Evolutionary conservation across 2,113 vertebrate genomes (phyloP).

Genomic region (Callospermophilus lateralis): DNA sequence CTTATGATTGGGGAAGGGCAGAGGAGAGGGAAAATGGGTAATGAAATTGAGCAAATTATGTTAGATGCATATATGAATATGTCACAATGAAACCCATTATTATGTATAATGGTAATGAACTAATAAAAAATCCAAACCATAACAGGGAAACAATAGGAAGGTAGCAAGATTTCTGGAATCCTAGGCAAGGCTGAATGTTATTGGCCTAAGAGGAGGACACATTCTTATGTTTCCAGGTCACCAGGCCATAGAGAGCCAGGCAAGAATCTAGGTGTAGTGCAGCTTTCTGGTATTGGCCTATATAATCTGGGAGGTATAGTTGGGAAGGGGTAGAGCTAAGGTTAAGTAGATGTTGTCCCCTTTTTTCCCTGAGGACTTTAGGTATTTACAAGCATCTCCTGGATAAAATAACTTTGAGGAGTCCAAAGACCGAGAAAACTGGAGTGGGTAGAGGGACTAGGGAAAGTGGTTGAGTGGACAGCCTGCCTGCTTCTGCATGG

Average conservation of each 20-base stretch:
- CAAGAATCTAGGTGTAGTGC: not conserved
- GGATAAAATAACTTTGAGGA: not conserved
- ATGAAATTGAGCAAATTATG: too few species aligned
- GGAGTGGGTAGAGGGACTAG: not conserved
- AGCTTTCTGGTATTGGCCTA: not conserved
- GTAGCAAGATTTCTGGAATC: not conserved
- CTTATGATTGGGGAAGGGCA: not conserved
- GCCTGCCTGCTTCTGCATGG: not conserved
- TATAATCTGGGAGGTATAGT: not conserved
- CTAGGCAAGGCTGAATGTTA: not conserved
- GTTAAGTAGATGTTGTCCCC: not conserved
- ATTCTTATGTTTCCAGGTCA: not conserved
- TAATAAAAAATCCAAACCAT: not conserved
- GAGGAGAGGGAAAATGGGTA: too few species aligned
- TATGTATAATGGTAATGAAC: too few species aligned
- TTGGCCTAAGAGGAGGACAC: not conserved
- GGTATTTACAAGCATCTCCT: not conserved
- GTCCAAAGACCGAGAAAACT: not conserved
- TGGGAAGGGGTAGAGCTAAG: not conserved
- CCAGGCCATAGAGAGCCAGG: not conserved
- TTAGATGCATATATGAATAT: too few species aligned
- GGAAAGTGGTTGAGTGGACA: not conserved
- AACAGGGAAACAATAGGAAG: not conserved
- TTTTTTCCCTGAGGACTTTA: not conserved
- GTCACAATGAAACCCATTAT: too few species aligned